Evolutionary conservation across 2,888 invertebrate genomes (phyloP).

Genomic region (Luperina nickerlii): DNA sequence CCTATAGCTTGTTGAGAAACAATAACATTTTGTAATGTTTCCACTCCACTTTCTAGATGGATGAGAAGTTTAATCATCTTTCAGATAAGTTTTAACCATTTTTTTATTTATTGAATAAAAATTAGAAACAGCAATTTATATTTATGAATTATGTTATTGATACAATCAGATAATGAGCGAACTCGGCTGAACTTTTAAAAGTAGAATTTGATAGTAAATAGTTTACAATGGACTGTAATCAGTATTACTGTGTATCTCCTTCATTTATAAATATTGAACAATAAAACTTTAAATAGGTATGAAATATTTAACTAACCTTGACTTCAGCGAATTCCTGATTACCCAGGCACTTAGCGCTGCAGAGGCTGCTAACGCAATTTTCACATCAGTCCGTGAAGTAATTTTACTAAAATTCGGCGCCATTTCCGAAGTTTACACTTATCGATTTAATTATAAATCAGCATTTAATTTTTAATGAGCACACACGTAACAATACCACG

Average conservation of each 20-base stretch:
- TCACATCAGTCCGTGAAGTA: conserved; percentile 92
- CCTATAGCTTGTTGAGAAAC: not conserved
- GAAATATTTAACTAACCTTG: conserved; percentile 80
- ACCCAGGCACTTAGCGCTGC: conserved; percentile 91
- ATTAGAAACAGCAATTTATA: not conserved
- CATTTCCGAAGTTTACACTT: conserved; percentile 84
- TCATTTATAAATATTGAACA: not conserved
- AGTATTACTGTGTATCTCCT: not conserved
- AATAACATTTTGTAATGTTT: conserved; percentile 2
- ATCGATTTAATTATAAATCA: conserved; percentile 46
- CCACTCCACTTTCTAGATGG: not conserved
- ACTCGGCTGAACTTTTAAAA: not conserved
- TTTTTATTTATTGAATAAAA: not conserved
- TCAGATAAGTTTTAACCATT: not conserved
- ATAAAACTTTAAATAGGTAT: not conserved
- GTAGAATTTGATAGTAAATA: not conserved
- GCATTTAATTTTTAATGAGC: conserved; percentile 57
- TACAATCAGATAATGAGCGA: not conserved
- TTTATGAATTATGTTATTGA: not conserved
- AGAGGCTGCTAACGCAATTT: conserved; percentile 92
- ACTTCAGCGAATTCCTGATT: conserved; percentile 89
- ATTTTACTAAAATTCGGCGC: conserved; percentile 95
- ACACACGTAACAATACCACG: conserved; percentile 55
- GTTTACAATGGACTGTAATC: not conserved
- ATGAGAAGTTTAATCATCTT: not conserved